Evolutionary conservation across 2,888 invertebrate species (phyloP).

Genomic region (Dermolepida albohirtum): DNA sequence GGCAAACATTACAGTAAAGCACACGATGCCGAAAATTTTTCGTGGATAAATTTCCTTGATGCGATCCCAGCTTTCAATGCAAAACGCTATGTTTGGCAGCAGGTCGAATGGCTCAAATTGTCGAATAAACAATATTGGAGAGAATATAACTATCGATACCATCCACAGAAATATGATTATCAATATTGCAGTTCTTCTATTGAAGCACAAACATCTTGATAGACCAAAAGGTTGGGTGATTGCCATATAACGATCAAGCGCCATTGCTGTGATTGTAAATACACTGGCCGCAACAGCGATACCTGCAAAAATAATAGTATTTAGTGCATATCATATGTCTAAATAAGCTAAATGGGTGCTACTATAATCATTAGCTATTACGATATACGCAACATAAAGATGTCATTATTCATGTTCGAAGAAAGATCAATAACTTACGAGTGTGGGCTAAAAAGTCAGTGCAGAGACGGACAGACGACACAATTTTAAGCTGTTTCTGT

Average conservation of each 20-base stretch:
- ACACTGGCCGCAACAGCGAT: conserved; percentile 84
- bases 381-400: too few species aligned
- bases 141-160: conserved; percentile 74
- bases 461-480: too few species aligned
- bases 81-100: conserved; percentile 56
- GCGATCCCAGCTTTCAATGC: conserved; percentile 74
- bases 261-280: conserved; percentile 84
- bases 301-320: conserved; percentile 66
- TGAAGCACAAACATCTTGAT: conserved; percentile 72
- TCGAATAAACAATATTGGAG: conserved; percentile 71
- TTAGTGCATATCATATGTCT: too few species aligned
- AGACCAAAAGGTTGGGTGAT: conserved; percentile 81
- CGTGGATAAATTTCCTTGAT: conserved; percentile 66
- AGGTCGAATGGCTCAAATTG: conserved; percentile 41
- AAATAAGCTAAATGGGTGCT: too few species aligned
- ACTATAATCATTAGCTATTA: too few species aligned
- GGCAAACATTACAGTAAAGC: conserved; percentile 81
- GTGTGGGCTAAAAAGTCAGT: too few species aligned
- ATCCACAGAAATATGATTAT: conserved; percentile 76
- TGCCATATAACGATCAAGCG: conserved; percentile 80
- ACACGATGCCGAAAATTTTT: conserved; percentile 74
- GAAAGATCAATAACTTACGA: too few species aligned
- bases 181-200: conserved; percentile 73
- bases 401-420: too few species aligned
- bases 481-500: too few species aligned